These are phyloP conservation scores for Acanthurus tractus DNA, from an alignment of 2,797 vertebrate species.

Conservation along the genomic window DNA sequence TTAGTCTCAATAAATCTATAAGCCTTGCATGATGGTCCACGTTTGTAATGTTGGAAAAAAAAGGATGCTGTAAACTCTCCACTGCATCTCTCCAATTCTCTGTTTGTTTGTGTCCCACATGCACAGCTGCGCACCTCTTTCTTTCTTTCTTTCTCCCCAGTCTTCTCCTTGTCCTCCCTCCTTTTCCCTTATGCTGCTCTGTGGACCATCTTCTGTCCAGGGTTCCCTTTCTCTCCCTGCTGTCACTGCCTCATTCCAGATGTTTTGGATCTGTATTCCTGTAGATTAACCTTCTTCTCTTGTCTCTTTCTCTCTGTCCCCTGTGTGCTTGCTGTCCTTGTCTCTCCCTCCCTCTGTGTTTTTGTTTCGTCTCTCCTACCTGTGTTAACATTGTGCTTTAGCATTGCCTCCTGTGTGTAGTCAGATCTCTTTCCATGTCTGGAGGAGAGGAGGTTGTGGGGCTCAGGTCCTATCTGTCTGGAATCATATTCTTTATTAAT, in stretches of 20 bases:
- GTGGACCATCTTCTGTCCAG: neutral
- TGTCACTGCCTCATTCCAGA: neutral
- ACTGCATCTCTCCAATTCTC: neutral
- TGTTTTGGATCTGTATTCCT: slow-evolving; percentile 1
- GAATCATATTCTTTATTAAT: neutral
- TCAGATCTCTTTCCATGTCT: neutral
- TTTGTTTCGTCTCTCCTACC: neutral
- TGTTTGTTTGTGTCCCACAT: slow-evolving; percentile 4
- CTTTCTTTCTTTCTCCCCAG: neutral
- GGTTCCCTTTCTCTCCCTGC: neutral
- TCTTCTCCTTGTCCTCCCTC: neutral
- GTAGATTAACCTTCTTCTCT: neutral
- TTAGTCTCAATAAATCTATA: neutral
- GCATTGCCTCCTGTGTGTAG: too few relatives aligned
- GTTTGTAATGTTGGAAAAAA: neutral
- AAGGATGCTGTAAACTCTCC: neutral
- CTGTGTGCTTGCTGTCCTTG: neutral
- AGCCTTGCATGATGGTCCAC: too few relatives aligned
- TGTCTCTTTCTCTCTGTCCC: neutral
- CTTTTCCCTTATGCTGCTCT: neutral
- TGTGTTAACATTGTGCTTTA: too few relatives aligned
- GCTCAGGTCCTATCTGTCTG: neutral
- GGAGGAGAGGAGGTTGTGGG: neutral
- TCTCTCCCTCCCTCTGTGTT: neutral
- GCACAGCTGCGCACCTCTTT: neutral